Conservation (phyloP, 2,113 vertebrate species). For the Heterotis niloticus region DNA sequence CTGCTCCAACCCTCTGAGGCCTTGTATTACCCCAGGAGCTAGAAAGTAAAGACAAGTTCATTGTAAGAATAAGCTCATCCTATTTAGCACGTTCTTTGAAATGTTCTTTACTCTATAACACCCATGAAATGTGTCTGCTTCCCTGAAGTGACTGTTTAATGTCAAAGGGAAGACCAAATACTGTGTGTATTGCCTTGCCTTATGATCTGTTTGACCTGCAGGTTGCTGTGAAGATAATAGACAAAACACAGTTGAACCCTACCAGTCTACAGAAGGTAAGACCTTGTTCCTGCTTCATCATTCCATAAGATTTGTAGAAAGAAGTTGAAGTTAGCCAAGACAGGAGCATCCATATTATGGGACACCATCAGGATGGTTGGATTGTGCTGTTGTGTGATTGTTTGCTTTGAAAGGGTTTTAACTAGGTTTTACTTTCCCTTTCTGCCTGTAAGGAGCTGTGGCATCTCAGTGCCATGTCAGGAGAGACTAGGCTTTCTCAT, state of each 20-base stretch:
- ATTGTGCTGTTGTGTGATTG: not conserved
- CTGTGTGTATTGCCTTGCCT: not conserved
- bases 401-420: not conserved
- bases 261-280: conserved; percentile 97
- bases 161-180: not conserved
- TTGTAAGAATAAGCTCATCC: no score
- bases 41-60: no score
- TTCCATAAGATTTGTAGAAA: not conserved
- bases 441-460: not conserved
- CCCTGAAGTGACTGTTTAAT: not conserved
- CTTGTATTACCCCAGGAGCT: no score
- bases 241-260: conserved; percentile 96
- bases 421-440: not conserved
- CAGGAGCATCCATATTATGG: not conserved
- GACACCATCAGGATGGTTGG: not conserved
- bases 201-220: conserved; percentile 49
- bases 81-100: no score
- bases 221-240: conserved; percentile 98
- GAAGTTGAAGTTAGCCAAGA: not conserved
- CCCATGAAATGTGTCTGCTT: no score
- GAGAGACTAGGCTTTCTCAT: not conserved
- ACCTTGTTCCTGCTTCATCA: not conserved
- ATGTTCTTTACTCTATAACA: no score
- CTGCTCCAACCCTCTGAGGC: no score
- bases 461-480: not conserved